Base-by-base conservation (phyloP, 1,140 invertebrate species). In the Microplitis demolitor region DNA sequence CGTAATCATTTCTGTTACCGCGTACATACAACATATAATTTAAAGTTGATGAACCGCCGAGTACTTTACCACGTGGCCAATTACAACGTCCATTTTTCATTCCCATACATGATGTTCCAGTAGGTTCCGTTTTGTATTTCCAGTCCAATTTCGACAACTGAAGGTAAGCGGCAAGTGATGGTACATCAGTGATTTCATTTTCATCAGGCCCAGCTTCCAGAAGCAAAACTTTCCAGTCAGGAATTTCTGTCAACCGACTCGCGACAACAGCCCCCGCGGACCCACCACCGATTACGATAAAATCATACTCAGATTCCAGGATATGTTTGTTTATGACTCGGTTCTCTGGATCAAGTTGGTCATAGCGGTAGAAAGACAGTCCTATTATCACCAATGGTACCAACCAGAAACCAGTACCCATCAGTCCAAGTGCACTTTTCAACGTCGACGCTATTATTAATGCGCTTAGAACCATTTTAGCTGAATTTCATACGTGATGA, bases 21-120 rank as follows among this genome's bases (percentile, higher is more conserved):
- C 97, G 87, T 0, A 97, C 95, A 83, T 98, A 98, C 0, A 98
- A 90, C 97, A 99, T 98, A 78, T 97, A 98, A 82, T 99, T 98
- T 0, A 98, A 87, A 0, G 96, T 95, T 58, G 93, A 95, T 0
- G 94, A 96, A 0, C 97, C 97, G 2, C 97, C 97, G 0, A 96
- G 85, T 0, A 95, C 93, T 80, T 95, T 96, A 9, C 94, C 94
- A 51, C 94, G 84, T 0, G 95, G 93, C 94, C 94, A 96, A 78
- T 94, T 95, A 83, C 94, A 96, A 45, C 92, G 88, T 56, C 91
- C 90, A 61, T 91, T 91, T 76, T 92, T 92, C 87, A 87, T 88
- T 1, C 91, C 94, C 58, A 95, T 86, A 76, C 95, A 96, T 0
- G 95, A 93, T 72, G 91, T 91, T 56, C 92, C 91, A 37, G 95